Evolutionary conservation across 1,140 invertebrate genomes (phyloP), one percentile per base, ranked within the genome.

Genomic region (Drosophila kurseongensis): DNA sequence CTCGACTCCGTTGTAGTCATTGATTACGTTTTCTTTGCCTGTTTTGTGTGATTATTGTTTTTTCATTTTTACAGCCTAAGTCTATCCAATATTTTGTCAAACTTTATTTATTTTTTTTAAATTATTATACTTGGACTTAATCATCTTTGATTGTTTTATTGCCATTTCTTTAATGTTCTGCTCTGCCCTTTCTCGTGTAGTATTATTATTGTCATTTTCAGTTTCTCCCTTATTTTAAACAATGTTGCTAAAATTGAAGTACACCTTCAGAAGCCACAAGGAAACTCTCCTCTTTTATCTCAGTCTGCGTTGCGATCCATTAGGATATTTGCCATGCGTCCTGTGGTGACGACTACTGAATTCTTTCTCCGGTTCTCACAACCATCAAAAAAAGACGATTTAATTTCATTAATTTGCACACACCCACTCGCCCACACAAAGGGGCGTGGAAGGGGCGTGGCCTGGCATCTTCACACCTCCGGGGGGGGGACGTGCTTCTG

Each of bases 391-490:
- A 77, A 88, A 82, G 65, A 74, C 83, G 65, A 86, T 86, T 86
- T 86, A 88, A 86, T 86, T 86, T 82, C 83, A 86, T 86, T 86
- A 86, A 86, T 86, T 82, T 88, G 78, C 69, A 63, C 74, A 78
- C 55, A 73, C 61, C 60, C 52, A 45, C 23, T 23, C 23, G 2
- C 23, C 23, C 23, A 23, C 36, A 32, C 42, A 32, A 27, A 32
- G 29, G 29, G 29, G 6, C 29, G 27, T 23, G 16, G 10, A 12
- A 18, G 16, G 27, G 23, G 18, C 38, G 32, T 12, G n/a, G 7
- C 40, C 27, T 35, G 44, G 35, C 8, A 38, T 23, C 13, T 42
- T 62, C 27, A 54, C 59, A 62, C 59, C 59, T 44, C 36, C 10
- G 9, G 6, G 8, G n/a, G 13, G 13, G 5, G 13, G 13, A 2